Evolutionary conservation across 2,888 invertebrate species (phyloP).

Genomic region (Prosapia bicincta): DNA sequence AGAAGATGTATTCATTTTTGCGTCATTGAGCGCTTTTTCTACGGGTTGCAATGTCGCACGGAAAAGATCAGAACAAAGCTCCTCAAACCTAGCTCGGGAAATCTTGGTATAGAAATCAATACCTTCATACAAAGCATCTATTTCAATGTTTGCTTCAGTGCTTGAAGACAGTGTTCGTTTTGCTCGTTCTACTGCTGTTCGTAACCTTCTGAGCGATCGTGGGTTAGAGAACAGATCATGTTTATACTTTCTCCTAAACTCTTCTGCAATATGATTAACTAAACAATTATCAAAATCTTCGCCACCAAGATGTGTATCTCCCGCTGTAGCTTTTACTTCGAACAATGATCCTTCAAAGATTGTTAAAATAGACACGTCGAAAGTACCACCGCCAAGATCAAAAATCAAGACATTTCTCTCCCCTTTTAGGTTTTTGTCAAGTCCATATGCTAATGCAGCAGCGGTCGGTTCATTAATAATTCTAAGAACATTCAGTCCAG

Average conservation of each 20-base stretch:
- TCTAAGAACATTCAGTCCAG: slow-evolving; percentile 83
- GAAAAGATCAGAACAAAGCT: slow-evolving; percentile 85
- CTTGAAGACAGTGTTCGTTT: slow-evolving; percentile 73
- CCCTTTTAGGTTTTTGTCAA: too few relatives aligned
- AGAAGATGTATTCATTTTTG: slow-evolving; percentile 76
- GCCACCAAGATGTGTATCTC: slow-evolving; percentile 53
- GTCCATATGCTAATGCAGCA: slow-evolving; percentile 82
- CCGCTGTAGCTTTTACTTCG: slow-evolving; percentile 68
- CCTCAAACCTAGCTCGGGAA: slow-evolving; percentile 93
- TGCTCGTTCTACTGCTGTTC: slow-evolving; percentile 81
- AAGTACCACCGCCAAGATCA: too few relatives aligned
- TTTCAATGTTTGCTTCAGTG: slow-evolving; percentile 59
- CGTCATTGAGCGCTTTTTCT: slow-evolving; percentile 59
- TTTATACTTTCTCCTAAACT: slow-evolving; percentile 71
- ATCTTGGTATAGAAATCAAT: slow-evolving; percentile 87
- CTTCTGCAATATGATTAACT: slow-evolving; percentile 72
- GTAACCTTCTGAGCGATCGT: slow-evolving; percentile 73
- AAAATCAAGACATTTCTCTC: too few relatives aligned
- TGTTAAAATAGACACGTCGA: slow-evolving; percentile 87
- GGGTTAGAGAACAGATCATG: slow-evolving; percentile 63
- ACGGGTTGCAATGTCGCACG: slow-evolving; percentile 55
- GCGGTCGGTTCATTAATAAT: slow-evolving; percentile 84
- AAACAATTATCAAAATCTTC: slow-evolving; percentile 78
- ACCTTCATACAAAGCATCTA: slow-evolving; percentile 66
- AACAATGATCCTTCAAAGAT: slow-evolving; percentile 83